Evolutionary conservation across 2,888 invertebrate species (phyloP).

Genomic region (Pollenia labialis): DNA sequence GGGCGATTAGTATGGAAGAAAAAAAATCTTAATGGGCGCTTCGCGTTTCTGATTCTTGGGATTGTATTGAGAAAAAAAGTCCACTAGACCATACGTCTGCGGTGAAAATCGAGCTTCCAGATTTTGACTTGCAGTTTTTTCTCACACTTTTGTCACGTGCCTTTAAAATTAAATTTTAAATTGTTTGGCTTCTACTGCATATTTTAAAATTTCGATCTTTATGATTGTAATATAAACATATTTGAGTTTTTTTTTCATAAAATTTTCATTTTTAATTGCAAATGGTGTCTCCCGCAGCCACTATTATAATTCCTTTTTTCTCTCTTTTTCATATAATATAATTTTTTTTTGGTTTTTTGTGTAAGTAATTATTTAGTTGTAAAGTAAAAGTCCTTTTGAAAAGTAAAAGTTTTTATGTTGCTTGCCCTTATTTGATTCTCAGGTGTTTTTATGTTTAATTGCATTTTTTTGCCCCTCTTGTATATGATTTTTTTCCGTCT

Average conservation of each 20-base stretch:
- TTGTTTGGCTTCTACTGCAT: no score
- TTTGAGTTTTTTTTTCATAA: background rate
- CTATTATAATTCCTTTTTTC: slow-evolving; percentile 2
- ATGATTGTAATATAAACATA: no score
- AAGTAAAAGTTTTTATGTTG: slow-evolving; percentile 62
- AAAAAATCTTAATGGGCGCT: no score
- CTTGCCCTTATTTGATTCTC: slow-evolving; percentile 41
- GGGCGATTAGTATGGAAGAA: no score
- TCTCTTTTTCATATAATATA: background rate
- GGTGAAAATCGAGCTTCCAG: no score
- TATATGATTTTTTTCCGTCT: slow-evolving; percentile 8
- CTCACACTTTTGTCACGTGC: no score
- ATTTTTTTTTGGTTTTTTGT: background rate
- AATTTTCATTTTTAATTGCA: background rate
- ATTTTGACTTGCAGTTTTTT: no score
- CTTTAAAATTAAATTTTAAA: no score
- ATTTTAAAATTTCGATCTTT: no score
- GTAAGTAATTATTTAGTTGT: slow-evolving; percentile 38
- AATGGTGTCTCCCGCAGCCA: slow-evolving; percentile 27
- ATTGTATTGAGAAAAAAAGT: no score
- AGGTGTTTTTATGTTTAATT: slow-evolving; percentile 64
- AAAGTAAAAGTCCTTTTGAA: slow-evolving; percentile 55
- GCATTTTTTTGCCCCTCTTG: slow-evolving; percentile 36
- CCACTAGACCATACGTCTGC: no score
- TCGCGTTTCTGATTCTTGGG: no score